Evolutionary conservation across 2,888 invertebrate species (phyloP).

Genomic region (Mythimna lalbum): DNA sequence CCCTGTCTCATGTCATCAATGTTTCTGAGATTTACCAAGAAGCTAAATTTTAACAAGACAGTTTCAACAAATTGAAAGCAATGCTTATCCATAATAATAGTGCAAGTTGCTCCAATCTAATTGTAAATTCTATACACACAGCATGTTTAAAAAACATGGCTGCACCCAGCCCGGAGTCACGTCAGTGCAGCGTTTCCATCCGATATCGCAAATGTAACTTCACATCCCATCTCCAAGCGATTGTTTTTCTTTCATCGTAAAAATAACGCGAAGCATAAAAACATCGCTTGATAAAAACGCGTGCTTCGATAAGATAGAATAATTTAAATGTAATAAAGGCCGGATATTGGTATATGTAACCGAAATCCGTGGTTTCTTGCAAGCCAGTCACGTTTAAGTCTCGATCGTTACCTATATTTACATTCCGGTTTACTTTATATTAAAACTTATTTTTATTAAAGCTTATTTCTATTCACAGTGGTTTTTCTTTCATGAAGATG

Average conservation of each 20-base stretch:
- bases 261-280: constrained; percentile 58
- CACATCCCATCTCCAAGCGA: constrained; percentile 34
- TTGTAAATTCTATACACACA: constrained; percentile 25
- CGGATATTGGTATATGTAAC: constrained; percentile 62
- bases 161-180: constrained; percentile 35
- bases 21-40: neutral
- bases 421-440: constrained; percentile 63
- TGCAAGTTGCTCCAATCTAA: constrained; percentile 6
- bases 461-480: constrained; percentile 60
- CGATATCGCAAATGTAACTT: constrained; percentile 26
- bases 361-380: constrained; percentile 58
- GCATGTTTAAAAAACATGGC: constrained; percentile 48
- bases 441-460: constrained; percentile 67
- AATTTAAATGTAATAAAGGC: constrained; percentile 66
- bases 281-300: constrained; percentile 56
- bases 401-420: constrained; percentile 62
- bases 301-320: constrained; percentile 60
- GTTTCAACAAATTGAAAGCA: constrained; percentile 19
- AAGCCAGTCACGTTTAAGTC: constrained; percentile 57
- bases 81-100: constrained; percentile 11
- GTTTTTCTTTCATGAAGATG: constrained; percentile 41
- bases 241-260: constrained; percentile 55
- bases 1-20: neutral
- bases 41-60: neutral
- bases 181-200: constrained; percentile 27